These are phyloP conservation scores for Camponotus floridanus DNA, from an alignment of 1,140 invertebrate species.

Conservation along the genomic window DNA sequence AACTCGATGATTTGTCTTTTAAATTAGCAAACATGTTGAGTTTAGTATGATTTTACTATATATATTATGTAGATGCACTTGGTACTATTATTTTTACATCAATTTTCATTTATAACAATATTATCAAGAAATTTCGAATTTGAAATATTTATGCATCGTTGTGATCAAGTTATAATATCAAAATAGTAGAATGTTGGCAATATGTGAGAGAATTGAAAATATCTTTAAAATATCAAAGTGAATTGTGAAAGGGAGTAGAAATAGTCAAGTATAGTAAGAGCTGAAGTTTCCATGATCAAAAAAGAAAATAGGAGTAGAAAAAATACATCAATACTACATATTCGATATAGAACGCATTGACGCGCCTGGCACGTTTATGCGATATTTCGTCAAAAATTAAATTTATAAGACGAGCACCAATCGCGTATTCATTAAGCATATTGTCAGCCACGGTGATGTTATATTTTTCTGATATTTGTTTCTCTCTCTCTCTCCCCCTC, in stretches of 20 bases:
- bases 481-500: too few relatives aligned
- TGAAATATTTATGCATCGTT: not conserved
- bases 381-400: constrained; percentile 83
- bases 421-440: constrained; percentile 81
- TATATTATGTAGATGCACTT: not conserved
- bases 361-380: constrained; percentile 76
- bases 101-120: not conserved
- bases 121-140: not conserved
- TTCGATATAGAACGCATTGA: constrained; percentile 65
- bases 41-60: not conserved
- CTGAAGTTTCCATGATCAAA: constrained; percentile 9
- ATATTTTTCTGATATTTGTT: constrained; percentile 13
- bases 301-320: too few relatives aligned
- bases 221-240: not conserved
- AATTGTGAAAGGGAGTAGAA: not conserved
- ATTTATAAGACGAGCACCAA: constrained; percentile 80
- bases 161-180: not conserved
- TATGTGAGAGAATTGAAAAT: not conserved
- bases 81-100: not conserved
- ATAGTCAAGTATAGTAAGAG: not conserved
- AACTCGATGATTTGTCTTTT: not conserved
- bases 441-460: constrained; percentile 65
- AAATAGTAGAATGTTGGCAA: not conserved
- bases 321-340: not conserved
- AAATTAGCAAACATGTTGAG: not conserved